A percentile compares a stretch with the other conserved stretches of the same genome.
phyloP scores from a whole-genome alignment of 2,797 vertebrate genomes.

The Centroberyx gerrardi region DNA sequence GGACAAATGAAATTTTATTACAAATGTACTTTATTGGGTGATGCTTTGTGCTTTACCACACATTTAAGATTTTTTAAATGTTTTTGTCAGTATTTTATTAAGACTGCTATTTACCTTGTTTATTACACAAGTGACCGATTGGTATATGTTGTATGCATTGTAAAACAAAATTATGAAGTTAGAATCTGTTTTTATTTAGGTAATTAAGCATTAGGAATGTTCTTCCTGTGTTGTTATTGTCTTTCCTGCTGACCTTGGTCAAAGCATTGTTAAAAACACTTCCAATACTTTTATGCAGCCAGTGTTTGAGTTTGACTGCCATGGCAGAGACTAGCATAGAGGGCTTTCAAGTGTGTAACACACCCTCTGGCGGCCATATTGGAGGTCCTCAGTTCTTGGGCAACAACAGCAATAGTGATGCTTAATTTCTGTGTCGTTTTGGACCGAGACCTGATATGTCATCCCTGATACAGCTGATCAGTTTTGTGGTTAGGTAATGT shows the following conservation, averaged over 20 bases:
- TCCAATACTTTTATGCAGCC: neutral
- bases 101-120: constrained; percentile 47
- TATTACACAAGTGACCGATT: constrained; percentile 35
- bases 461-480: no score
- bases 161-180: constrained; percentile 44
- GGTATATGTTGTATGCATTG: constrained; percentile 49
- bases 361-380: neutral
- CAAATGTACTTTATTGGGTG: constrained; percentile 48
- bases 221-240: constrained; percentile 60
- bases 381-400: constrained; percentile 15
- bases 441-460: no score
- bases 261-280: constrained; percentile 17
- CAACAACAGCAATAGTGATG: no score
- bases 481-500: no score
- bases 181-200: constrained; percentile 45
- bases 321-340: neutral
- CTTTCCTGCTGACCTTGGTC: constrained; percentile 29
- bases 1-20: constrained; percentile 50
- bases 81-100: constrained; percentile 61
- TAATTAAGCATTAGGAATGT: constrained; percentile 71
- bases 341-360: neutral
- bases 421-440: no score
- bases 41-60: constrained; percentile 46
- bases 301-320: constrained; percentile 5
- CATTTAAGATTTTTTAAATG: constrained; percentile 28